These are phyloP conservation scores for Knipowitschia caucasica DNA, from an alignment of 2,797 vertebrate genomes.

Conservation along the genomic window DNA sequence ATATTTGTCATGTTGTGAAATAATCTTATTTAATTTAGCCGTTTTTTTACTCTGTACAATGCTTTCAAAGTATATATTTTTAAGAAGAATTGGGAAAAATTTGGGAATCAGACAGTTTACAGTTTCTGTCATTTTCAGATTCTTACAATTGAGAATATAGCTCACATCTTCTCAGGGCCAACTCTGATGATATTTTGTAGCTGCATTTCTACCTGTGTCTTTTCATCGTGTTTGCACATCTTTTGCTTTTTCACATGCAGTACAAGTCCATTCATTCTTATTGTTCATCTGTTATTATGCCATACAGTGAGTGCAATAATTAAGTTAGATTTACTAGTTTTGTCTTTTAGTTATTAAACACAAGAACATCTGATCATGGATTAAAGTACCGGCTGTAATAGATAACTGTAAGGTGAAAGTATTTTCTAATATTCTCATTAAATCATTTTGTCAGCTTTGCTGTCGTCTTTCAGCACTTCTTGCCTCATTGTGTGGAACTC, in stretches of 20 bases:
- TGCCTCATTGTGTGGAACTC: slow-evolving; percentile 84
- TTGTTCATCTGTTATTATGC: slow-evolving; percentile 10
- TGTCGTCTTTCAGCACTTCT: slow-evolving; percentile 75
- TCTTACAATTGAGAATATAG: background rate
- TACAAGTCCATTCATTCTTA: slow-evolving; percentile 20
- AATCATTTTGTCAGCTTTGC: slow-evolving; percentile 30
- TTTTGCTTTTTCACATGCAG: slow-evolving; percentile 15
- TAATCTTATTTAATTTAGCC: slow-evolving; percentile 15
- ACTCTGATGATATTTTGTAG: slow-evolving; percentile 18
- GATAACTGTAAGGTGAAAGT: slow-evolving; percentile 1
- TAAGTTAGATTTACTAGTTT: background rate
- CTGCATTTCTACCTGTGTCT: slow-evolving; percentile 21
- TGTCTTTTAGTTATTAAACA: background rate
- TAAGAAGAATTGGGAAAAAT: slow-evolving; percentile 8
- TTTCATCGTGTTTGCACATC: slow-evolving; percentile 39
- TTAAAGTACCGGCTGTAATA: slow-evolving; percentile 23
- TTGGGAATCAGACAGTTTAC: slow-evolving; percentile 6
- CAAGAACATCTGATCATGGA: slow-evolving; percentile 18
- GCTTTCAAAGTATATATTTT: slow-evolving; percentile 4
- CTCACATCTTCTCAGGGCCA: slow-evolving; percentile 39
- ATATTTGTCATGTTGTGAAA: slow-evolving; percentile 19
- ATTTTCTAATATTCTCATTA: slow-evolving; percentile 32
- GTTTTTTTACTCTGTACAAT: slow-evolving; percentile 8
- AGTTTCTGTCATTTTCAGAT: slow-evolving; percentile 21
- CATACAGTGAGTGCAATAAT: slow-evolving; percentile 1